A percentile compares a stretch with the other conserved stretches of the same genome.
phyloP scores from a whole-genome alignment of 92 coral and sea anemone genomes.

The Phenganax stokvisi region DNA sequence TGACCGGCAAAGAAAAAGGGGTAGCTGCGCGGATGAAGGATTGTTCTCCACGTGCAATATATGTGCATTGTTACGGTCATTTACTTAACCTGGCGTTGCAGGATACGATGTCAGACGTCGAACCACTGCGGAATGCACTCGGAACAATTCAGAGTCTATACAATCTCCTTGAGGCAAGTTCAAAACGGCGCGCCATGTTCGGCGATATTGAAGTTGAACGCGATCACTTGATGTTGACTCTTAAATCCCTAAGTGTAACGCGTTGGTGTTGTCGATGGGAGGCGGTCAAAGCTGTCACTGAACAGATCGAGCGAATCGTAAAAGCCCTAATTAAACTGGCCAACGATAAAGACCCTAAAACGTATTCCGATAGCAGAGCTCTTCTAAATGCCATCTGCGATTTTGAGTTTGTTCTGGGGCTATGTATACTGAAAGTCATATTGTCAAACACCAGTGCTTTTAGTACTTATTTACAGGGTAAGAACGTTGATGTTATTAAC shows the following conservation, averaged over 20 bases:
- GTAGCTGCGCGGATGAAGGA: conserved; percentile 32
- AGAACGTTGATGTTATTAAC: conserved; percentile 26
- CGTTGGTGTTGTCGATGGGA: conserved; percentile 14
- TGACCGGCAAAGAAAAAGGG: conserved; percentile 33
- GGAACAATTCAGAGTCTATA: conserved; percentile 37
- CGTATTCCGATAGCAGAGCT: conserved; percentile 30
- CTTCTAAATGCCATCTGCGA: conserved; percentile 34
- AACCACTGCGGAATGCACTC: conserved; percentile 46
- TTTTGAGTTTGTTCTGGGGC: conserved; percentile 35
- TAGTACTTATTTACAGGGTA: conserved; percentile 39
- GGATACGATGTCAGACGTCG: conserved; percentile 46
- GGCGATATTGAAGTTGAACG: conserved; percentile 35
- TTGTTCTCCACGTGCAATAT: conserved; percentile 39
- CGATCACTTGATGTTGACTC: conserved; percentile 27
- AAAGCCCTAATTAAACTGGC: conserved; percentile 23
- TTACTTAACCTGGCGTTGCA: conserved; percentile 41
- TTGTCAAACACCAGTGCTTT: conserved; percentile 34
- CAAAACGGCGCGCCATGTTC: conserved; percentile 47
- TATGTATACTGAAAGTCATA: conserved; percentile 31
- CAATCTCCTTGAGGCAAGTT: conserved; percentile 47
- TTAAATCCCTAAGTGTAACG: conserved; percentile 32
- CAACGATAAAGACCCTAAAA: conserved; percentile 36
- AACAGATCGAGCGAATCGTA: conserved; percentile 36
- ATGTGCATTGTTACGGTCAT: conserved; percentile 49
- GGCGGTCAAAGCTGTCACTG: conserved; percentile 3